A percentile compares a stretch with the other conserved stretches of the same genome.
Conservation (phyloP, 1,140 invertebrate genomes). For the Plodia interpunctella region DNA sequence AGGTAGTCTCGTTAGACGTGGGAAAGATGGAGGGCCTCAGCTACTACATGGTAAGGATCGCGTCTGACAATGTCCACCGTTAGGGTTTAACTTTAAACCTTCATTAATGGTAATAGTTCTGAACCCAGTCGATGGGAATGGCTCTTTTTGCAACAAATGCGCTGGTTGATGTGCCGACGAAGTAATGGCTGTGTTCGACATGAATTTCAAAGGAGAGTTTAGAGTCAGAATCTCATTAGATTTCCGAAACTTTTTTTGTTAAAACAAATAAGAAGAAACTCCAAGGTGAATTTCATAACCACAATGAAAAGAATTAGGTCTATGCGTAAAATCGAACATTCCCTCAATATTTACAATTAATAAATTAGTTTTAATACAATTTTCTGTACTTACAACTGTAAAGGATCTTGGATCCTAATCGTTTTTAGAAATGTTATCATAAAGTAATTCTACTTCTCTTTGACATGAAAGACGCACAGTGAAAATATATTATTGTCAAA, state of each 20-base stretch:
- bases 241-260: neutral
- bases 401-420: too few relatives aligned
- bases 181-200: constrained; percentile 41
- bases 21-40: constrained; percentile 39
- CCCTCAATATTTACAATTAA: neutral
- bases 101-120: constrained; percentile 61
- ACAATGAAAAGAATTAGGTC: too few relatives aligned
- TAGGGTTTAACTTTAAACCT: constrained; percentile 52
- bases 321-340: too few relatives aligned
- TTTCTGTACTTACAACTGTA: too few relatives aligned
- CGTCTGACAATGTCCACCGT: constrained; percentile 54
- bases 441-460: too few relatives aligned
- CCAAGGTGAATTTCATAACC: too few relatives aligned
- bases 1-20: constrained; percentile 70
- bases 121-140: constrained; percentile 45
- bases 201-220: constrained; percentile 19
- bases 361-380: too few relatives aligned
- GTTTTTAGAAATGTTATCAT: neutral
- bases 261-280: too few relatives aligned
- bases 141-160: constrained; percentile 44
- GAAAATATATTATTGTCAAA: neutral
- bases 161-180: constrained; percentile 24
- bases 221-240: constrained; percentile 16
- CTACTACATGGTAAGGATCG: constrained; percentile 49
- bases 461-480: too few relatives aligned